These are phyloP conservation scores for Lymantria dispar DNA, from an alignment of 2,888 invertebrate genomes.

Conservation along the genomic window DNA sequence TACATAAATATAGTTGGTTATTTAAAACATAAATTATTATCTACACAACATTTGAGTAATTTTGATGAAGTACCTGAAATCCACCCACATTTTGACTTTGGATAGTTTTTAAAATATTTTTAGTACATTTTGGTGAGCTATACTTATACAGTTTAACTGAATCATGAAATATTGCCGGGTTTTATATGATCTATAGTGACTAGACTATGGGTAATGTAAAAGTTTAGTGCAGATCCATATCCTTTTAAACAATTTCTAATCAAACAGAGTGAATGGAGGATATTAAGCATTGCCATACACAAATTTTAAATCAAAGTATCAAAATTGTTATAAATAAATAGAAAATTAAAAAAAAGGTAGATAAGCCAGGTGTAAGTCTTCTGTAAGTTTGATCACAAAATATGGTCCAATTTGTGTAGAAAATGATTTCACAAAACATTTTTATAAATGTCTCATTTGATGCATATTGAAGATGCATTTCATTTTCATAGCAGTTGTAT, in stretches of 20 bases:
- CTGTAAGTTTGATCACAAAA: constrained; percentile 42
- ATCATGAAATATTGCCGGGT: too few relatives aligned
- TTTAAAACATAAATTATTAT: too few relatives aligned
- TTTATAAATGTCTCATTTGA: background rate
- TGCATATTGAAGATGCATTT: constrained; percentile 3
- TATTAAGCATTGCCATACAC: constrained; percentile 39
- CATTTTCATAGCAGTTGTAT: constrained; percentile 30
- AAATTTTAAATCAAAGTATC: constrained; percentile 43
- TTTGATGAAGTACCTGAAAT: too few relatives aligned
- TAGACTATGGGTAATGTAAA: too few relatives aligned
- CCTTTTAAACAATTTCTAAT: background rate
- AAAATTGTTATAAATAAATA: constrained; percentile 48
- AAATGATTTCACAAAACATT: constrained; percentile 36
- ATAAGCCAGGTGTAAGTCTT: constrained; percentile 47
- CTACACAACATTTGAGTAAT: too few relatives aligned
- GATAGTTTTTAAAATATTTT: too few relatives aligned
- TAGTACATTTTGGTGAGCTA: too few relatives aligned
- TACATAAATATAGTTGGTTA: too few relatives aligned
- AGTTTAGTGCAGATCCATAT: too few relatives aligned
- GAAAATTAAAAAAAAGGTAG: constrained; percentile 35
- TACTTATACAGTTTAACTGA: too few relatives aligned
- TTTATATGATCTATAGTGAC: too few relatives aligned
- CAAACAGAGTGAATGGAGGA: constrained; percentile 23
- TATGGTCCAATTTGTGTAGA: constrained; percentile 61
- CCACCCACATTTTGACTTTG: too few relatives aligned